Evolutionary conservation across 2,888 invertebrate genomes (phyloP), one percentile per base, ranked within the genome.

Genomic region (Steinernema hermaphroditum): DNA sequence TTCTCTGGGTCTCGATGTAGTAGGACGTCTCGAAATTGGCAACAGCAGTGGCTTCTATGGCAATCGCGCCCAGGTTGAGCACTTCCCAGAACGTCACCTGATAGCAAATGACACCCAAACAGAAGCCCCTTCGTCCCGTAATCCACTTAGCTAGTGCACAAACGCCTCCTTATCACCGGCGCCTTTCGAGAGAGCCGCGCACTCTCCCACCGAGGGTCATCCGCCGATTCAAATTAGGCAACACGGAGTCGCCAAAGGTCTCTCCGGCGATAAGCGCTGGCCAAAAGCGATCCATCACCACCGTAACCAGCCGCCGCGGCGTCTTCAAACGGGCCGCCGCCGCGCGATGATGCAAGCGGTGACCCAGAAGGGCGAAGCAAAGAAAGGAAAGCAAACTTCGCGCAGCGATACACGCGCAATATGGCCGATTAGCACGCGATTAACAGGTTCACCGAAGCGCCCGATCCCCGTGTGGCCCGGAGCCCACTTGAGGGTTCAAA

Each of bases 371-470:
- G 29, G 62, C 12, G 32, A 32, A 62, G 12, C 12, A 62, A 62
- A 34, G 29, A 19, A 62, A 27, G 29, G 27, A 62, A 62, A 62
- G 62, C 27, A 62, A 62, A 62, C 62, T 62, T 62, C 29, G 62
- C 62, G 62, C 62, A 32, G 16, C 62, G 62, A 62, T 62, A 62
- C 62, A 62, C 62, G 62, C 32, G 62, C 62, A 62, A 62, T 62
- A 24, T 62, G 62, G 62, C 62, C 62, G 62, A 62, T 62, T 62
- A 62, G 62, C 62, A 62, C 62, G 62, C 62, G 62, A 62, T 62
- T 62, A 62, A 62, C 62, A 62, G 62, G 62, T 62, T 62, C 62
- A 62, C 62, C 32, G 62, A 62, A 32, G 62, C 62, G 62, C 6
- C 62, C 32, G 62, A 62, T 62, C 62, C 62, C 32, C 62, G 62